Evolutionary conservation across 1,140 invertebrate genomes (phyloP), one percentile per base, ranked within the genome.

Genomic region (Brachionus sp.): DNA sequence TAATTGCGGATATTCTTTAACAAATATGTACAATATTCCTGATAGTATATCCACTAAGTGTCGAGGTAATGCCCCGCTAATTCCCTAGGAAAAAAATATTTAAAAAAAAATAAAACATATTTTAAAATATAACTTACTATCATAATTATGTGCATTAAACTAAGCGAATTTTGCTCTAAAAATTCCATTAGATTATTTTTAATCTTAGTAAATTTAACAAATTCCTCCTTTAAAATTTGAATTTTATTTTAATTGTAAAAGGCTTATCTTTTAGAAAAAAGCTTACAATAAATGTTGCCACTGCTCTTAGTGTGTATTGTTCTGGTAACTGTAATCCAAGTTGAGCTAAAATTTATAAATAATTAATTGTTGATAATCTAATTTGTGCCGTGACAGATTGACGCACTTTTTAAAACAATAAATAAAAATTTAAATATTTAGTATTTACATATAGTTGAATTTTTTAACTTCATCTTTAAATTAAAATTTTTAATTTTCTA

Each of bases 1-100:
- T 44, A 80, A 35, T 44, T 80, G 77, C 2, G 77, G 77, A 80
- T 80, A 80, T 66, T 80, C 77, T 80, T 80, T 80, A 10, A 80
- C 50, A 66, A 62, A 80, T 33, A 42, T 62, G 13, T 62, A 62
- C 33, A 80, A 80, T 42, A 66, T 44, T 37, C 77, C 77, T 37
- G 77, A 57, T 25, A 80, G 13, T 23, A 80, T 80, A 25, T 80
- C 77, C 10, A 80, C 77, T 44, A 80, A 80, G 57, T 80, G 77
- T 29, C 77, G 46, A n/a, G 77, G 77, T 44, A 80, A 44, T 19
- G 50, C 77, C 35, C 77, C 77, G 9, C 77, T 80, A 29, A 80
- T 80, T 23, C 77, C 77, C 77, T 80, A 5, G 33, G 2, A 25
- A 42, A 42, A 25, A 42, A 75, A 42, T 75, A 3, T n/a, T n/a